phyloP scores from a whole-genome alignment of 2,888 invertebrate genomes.

The Agrypnus murinus region DNA sequence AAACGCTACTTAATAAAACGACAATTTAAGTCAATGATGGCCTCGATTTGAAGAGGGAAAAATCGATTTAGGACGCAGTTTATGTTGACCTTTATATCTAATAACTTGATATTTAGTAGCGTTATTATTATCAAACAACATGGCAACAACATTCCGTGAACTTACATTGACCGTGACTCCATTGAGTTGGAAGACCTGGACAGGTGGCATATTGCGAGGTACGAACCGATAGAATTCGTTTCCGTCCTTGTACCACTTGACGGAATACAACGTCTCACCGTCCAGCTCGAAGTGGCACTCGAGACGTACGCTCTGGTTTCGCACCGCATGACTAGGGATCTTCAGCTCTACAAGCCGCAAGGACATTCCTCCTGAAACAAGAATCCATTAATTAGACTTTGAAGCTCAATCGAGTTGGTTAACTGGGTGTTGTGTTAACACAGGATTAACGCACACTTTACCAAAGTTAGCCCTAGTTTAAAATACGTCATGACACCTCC shows the following conservation, averaged over 20 bases:
- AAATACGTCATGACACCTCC: slow-evolving; percentile 15
- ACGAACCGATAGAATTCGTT: slow-evolving; percentile 92
- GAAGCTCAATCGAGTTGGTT: slow-evolving; percentile 27
- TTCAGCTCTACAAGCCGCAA: slow-evolving; percentile 85
- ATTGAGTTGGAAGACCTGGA: slow-evolving; percentile 84
- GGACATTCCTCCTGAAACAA: slow-evolving; percentile 66
- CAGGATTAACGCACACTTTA: slow-evolving; percentile 21
- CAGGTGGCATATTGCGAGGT: slow-evolving; percentile 86
- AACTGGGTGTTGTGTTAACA: slow-evolving; percentile 26
- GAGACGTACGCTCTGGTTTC: slow-evolving; percentile 83
- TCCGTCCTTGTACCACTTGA: slow-evolving; percentile 95
- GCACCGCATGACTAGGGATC: slow-evolving; percentile 87
- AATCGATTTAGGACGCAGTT: slow-evolving; percentile 26
- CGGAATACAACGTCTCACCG: slow-evolving; percentile 88
- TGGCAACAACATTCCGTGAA: slow-evolving; percentile 57
- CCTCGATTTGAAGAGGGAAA: slow-evolving; percentile 10
- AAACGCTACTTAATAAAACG: slow-evolving; percentile 27
- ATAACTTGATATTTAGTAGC: slow-evolving; percentile 44
- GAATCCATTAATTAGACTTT: slow-evolving; percentile 48
- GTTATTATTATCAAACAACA: slow-evolving; percentile 21
- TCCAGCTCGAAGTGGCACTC: slow-evolving; percentile 91
- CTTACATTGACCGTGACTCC: slow-evolving; percentile 92
- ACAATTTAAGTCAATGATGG: slow-evolving; percentile 14
- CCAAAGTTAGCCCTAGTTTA: slow-evolving; percentile 1
- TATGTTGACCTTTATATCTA: slow-evolving; percentile 37